Conservation (phyloP, 1,140 invertebrate species). For the Drosophila dunni region DNA sequence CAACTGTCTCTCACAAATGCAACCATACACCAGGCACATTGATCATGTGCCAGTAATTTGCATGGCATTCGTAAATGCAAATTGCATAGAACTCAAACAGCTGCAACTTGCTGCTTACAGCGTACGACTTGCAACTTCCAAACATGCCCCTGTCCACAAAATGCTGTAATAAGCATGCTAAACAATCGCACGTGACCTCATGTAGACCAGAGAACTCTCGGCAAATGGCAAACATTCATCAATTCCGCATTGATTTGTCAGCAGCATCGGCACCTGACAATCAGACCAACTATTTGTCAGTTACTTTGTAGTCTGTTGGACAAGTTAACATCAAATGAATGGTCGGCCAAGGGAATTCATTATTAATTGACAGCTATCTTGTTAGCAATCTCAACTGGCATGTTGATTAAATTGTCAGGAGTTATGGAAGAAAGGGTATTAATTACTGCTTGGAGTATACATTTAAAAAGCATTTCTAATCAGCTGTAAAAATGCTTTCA, state of each 20-base stretch:
- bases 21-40: slow-evolving; percentile 14
- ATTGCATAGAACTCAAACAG: slow-evolving; percentile 41
- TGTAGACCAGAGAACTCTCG: not conserved
- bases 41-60: slow-evolving; percentile 47
- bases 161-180: slow-evolving; percentile 79
- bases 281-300: slow-evolving; percentile 2
- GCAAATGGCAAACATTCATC: slow-evolving; percentile 50
- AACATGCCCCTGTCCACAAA: slow-evolving; percentile 44
- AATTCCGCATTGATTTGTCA: slow-evolving; percentile 70
- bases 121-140: not conserved
- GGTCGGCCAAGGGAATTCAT: not conserved
- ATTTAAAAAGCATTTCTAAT: too few species aligned
- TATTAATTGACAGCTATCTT: too few species aligned
- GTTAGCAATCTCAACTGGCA: too few species aligned
- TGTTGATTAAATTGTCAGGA: too few species aligned
- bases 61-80: slow-evolving; percentile 53
- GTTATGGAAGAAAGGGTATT: too few species aligned
- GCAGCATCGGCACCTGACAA: slow-evolving; percentile 17
- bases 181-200: slow-evolving; percentile 50
- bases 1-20: slow-evolving; percentile 5
- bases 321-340: slow-evolving; percentile 5
- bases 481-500: too few species aligned
- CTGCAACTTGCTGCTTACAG: slow-evolving; percentile 13
- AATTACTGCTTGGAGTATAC: too few species aligned
- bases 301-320: slow-evolving; percentile 3